Conservation (phyloP, 1,140 invertebrate genomes). For the Chionoecetes opilio region DNA sequence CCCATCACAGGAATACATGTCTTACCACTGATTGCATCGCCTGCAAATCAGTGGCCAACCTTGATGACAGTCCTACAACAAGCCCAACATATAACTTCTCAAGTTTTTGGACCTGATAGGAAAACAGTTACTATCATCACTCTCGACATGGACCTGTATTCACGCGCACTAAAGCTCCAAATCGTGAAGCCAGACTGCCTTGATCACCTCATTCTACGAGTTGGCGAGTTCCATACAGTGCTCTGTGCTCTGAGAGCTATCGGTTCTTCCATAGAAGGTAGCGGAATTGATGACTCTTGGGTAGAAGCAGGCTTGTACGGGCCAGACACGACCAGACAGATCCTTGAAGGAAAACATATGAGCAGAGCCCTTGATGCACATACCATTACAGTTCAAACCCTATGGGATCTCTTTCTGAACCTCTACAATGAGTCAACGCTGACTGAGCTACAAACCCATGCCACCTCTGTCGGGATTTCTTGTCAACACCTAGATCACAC, state of each 20-base stretch:
- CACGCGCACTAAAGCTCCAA: background rate
- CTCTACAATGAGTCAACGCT: too few relatives aligned
- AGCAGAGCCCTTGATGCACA: conserved; percentile 33
- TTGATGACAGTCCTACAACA: conserved; percentile 19
- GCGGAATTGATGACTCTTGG: background rate
- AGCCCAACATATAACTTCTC: background rate
- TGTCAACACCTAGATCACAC: too few relatives aligned
- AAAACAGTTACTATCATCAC: conserved; percentile 54
- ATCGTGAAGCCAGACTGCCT: background rate
- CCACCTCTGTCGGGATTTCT: too few relatives aligned
- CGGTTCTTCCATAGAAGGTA: background rate
- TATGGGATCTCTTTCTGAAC: too few relatives aligned
- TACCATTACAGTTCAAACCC: background rate
- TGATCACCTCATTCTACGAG: background rate
- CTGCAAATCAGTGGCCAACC: background rate
- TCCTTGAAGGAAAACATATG: conserved; percentile 17
- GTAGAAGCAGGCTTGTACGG: background rate
- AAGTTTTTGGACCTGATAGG: background rate
- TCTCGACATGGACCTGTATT: conserved; percentile 43
- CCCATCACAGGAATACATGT: background rate
- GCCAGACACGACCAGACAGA: background rate
- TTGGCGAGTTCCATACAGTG: background rate
- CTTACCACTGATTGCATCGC: background rate
- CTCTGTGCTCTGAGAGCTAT: background rate
- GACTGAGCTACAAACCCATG: too few relatives aligned